These are phyloP conservation scores for Meteorus sp. DNA, from an alignment of 1,140 invertebrate species.

Conservation along the genomic window DNA sequence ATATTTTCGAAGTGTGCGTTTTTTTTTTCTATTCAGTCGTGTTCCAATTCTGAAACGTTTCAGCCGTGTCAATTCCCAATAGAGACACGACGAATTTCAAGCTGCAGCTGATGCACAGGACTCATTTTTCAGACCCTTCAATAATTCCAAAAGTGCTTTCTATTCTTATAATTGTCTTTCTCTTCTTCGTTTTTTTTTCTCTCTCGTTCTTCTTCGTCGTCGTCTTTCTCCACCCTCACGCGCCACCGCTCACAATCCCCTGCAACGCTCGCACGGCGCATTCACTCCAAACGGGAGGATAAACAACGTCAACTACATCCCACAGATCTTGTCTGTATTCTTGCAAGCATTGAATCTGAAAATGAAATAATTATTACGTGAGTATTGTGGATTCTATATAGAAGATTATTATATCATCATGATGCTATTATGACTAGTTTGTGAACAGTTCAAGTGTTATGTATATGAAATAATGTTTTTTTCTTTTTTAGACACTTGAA, in stretches of 20 bases:
- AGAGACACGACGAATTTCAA: not conserved
- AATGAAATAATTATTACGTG: slow-evolving; percentile 24
- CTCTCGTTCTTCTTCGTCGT: slow-evolving; percentile 26
- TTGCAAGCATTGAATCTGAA: slow-evolving; percentile 48
- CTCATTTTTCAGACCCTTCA: slow-evolving; percentile 1
- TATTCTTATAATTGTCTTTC: not conserved
- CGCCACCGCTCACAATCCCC: slow-evolving; percentile 30
- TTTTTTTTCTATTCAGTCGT: not conserved
- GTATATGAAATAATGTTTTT: too few species aligned
- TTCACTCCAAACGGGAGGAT: slow-evolving; percentile 33
- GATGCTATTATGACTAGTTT: not conserved
- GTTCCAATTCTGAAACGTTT: slow-evolving; percentile 10
- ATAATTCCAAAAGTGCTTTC: slow-evolving; percentile 4
- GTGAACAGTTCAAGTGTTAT: too few species aligned
- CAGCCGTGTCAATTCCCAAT: not conserved
- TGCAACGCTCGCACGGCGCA: slow-evolving; percentile 25
- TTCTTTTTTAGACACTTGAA: too few species aligned
- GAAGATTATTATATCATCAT: not conserved
- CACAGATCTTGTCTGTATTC: slow-evolving; percentile 44
- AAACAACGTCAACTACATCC: slow-evolving; percentile 58
- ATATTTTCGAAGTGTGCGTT: too few species aligned
- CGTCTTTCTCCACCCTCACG: slow-evolving; percentile 30
- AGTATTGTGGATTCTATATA: not conserved
- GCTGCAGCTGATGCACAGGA: not conserved
- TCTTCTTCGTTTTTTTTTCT: slow-evolving; percentile 8